phyloP scores from a whole-genome alignment of 2,797 vertebrate genomes.

The Micrastur ruficollis region DNA sequence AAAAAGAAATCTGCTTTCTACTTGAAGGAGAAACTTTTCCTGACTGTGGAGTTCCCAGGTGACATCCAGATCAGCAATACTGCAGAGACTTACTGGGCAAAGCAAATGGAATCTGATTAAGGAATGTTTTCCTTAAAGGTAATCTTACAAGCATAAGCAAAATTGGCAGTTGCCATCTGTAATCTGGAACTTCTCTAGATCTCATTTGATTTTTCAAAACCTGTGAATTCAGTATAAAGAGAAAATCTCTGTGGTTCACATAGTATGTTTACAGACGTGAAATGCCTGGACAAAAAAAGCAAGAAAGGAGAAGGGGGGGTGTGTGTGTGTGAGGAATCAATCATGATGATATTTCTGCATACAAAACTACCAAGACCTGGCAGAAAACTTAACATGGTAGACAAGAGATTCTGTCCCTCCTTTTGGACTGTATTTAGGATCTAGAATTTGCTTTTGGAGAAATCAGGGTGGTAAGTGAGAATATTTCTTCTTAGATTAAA shows the following conservation, averaged over 20 bases:
- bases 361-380: not conserved
- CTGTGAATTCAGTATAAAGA: not conserved
- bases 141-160: not conserved
- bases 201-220: constrained; percentile 3
- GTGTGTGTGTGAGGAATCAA: not conserved
- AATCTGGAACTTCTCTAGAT: not conserved
- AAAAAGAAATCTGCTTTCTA: not conserved
- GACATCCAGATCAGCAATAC: not conserved
- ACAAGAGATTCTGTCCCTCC: no score
- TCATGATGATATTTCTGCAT: not conserved
- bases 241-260: not conserved
- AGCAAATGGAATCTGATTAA: not conserved
- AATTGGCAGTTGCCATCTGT: constrained; percentile 1
- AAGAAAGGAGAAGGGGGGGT: not conserved
- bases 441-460: not conserved
- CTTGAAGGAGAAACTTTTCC: not conserved
- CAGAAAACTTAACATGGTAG: not conserved
- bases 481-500: not conserved
- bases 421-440: not conserved
- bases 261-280: not conserved
- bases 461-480: not conserved
- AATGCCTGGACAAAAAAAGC: not conserved
- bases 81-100: not conserved
- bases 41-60: not conserved
- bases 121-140: not conserved